Evolutionary conservation across 1,140 invertebrate genomes (phyloP).

Genomic region (Lycorma delicatula): DNA sequence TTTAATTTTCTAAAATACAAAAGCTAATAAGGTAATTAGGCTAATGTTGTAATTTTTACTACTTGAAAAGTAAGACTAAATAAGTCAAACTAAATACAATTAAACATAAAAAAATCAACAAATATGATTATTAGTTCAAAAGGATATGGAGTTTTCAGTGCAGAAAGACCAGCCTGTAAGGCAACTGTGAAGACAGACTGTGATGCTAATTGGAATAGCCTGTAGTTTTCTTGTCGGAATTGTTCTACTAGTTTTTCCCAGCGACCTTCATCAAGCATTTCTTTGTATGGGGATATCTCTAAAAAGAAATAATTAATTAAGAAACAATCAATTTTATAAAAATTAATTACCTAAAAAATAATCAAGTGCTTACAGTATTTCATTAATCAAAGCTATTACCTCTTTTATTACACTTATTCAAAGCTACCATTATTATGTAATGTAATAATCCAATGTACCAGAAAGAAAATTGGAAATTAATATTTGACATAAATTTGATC

Average conservation of each 20-base stretch:
- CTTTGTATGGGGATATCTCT: slow-evolving; percentile 53
- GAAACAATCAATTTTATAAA: background rate
- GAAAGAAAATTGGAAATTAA: too few species aligned
- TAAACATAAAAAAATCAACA: too few species aligned
- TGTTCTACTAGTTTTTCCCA: slow-evolving; percentile 83
- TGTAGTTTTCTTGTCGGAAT: slow-evolving; percentile 89
- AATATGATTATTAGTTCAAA: slow-evolving; percentile 29
- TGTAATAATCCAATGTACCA: too few species aligned
- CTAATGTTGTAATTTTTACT: too few species aligned
- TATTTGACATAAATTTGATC: too few species aligned
- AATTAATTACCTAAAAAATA: background rate
- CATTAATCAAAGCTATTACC: background rate
- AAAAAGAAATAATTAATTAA: slow-evolving; percentile 16
- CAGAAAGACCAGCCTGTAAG: slow-evolving; percentile 85
- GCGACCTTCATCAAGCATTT: slow-evolving; percentile 53
- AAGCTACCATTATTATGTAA: too few species aligned
- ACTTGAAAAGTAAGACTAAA: too few species aligned
- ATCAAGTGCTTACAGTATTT: background rate
- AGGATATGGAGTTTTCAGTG: slow-evolving; percentile 83
- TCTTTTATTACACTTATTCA: too few species aligned
- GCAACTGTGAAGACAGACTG: slow-evolving; percentile 88
- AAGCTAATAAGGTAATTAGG: too few species aligned
- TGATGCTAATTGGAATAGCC: slow-evolving; percentile 84
- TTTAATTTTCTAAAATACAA: too few species aligned
- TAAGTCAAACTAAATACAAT: too few species aligned